phyloP scores from a whole-genome alignment of 2,113 vertebrate genomes.

The Strix uralensis region DNA sequence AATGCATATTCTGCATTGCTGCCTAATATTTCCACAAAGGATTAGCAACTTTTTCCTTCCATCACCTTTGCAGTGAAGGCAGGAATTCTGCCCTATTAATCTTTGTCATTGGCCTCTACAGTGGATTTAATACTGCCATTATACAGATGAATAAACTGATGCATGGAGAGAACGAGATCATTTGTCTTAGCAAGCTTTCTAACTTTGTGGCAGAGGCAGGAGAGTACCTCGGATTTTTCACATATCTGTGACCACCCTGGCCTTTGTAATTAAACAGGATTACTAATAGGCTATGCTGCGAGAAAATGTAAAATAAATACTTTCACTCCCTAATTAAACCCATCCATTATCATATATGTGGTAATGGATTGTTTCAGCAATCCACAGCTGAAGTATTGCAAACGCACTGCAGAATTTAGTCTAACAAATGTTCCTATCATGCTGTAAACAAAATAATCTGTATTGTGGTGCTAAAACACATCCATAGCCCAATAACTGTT shows the following conservation, averaged over 20 bases:
- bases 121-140: not conserved
- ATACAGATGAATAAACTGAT: not conserved
- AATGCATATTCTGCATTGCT: fast-evolving
- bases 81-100: not conserved
- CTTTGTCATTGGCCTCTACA: not conserved
- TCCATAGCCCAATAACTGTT: not conserved
- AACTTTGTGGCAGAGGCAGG: not conserved
- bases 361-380: not conserved
- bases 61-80: not conserved
- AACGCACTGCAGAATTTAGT: not conserved
- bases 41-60: not conserved
- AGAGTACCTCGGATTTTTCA: not conserved
- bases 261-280: not conserved
- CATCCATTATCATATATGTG: not conserved
- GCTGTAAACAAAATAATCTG: not conserved
- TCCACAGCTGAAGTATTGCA: not conserved
- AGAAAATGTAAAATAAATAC: not conserved
- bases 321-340: not conserved
- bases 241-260: not conserved
- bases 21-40: not conserved
- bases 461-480: not conserved
- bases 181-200: not conserved
- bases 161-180: not conserved
- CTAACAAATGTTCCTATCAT: not conserved
- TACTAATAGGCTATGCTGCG: not conserved